Evolutionary conservation across 2,113 vertebrate genomes (phyloP), one percentile per base, ranked within the genome.

Genomic region (Microcebus tavaratra): DNA sequence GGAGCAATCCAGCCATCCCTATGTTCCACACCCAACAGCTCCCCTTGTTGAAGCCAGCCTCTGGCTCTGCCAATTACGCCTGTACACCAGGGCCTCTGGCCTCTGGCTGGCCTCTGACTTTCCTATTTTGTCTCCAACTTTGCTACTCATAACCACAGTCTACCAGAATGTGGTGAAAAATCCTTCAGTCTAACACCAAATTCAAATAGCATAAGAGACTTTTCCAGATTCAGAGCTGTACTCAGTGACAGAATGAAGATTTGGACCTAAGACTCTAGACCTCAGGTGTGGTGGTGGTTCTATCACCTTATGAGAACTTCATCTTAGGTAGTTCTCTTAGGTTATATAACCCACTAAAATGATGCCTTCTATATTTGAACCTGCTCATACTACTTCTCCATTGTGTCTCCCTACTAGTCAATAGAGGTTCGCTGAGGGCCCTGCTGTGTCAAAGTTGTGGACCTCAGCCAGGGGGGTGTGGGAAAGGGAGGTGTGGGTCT

Each of bases 221-320:
- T n/a, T 70, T 36, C 10, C 55, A 93, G 65, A 84, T 85, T 82
- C 57, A 81, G 29, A 88, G 34, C 80, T 94, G 67, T 61, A 80
- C 7, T 83, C 39, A 87, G 75, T 63, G 14, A 45, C 0, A 96
- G n/a, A 78, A 73, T 31, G 29, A 90, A 7, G 23, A 83, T 76
- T 94, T 90, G 34, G 18, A 90, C 8, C 8, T 63, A 72, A 34
- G 15, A 42, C 5, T 76, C 27, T 42, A 89, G 73, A 63, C 23
- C 0, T 1, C 27, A 42, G 10, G 14, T 78, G 36, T 70, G 72
- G 6, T 90, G 6, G 48, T 67, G 39, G 10, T 31, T 42, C 27
- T 14, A 68, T 10, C 1, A 57, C 67, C 25, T 86, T 84, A 34
- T 48, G 12, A 76, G 11, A 92, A 27, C 14, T 90, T 67, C 31